A percentile compares a stretch with the other conserved stretches of the same genome.
phyloP scores from a whole-genome alignment of 2,888 invertebrate genomes.

The Panzeria rudis region DNA sequence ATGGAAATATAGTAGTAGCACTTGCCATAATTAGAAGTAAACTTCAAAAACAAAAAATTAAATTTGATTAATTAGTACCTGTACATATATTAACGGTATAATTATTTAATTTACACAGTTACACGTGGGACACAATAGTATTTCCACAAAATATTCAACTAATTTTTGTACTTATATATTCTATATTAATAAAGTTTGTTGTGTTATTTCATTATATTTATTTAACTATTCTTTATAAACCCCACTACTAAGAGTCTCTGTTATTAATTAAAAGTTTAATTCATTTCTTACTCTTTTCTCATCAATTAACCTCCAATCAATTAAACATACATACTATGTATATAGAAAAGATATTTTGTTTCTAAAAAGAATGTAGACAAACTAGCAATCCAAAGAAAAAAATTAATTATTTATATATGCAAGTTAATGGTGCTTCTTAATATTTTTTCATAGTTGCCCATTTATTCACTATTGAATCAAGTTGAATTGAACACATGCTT shows the following conservation, averaged over 20 bases:
- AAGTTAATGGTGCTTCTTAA: conserved; percentile 7
- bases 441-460: neutral
- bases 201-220: neutral
- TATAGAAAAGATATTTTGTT: neutral
- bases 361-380: conserved; percentile 11
- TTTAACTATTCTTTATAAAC: neutral
- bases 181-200: neutral
- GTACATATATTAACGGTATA: neutral
- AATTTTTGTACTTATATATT: conserved; percentile 17
- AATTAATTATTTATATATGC: conserved; percentile 30
- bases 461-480: conserved; percentile 13
- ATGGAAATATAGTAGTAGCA: too few species aligned
- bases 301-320: conserved; percentile 68
- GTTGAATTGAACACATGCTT: conserved; percentile 56
- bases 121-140: neutral
- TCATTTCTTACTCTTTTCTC: conserved; percentile 43
- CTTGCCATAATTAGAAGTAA: too few species aligned
- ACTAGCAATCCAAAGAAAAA: conserved; percentile 23
- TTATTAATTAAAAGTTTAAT: neutral
- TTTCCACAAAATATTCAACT: neutral
- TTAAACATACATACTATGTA: conserved; percentile 39
- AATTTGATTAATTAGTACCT: neutral
- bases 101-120: neutral
- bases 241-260: neutral
- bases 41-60: too few species aligned